A percentile compares a stretch with the other conserved stretches of the same genome.
phyloP scores from a whole-genome alignment of 1,140 invertebrate species.

The Procambarus clarkii region DNA sequence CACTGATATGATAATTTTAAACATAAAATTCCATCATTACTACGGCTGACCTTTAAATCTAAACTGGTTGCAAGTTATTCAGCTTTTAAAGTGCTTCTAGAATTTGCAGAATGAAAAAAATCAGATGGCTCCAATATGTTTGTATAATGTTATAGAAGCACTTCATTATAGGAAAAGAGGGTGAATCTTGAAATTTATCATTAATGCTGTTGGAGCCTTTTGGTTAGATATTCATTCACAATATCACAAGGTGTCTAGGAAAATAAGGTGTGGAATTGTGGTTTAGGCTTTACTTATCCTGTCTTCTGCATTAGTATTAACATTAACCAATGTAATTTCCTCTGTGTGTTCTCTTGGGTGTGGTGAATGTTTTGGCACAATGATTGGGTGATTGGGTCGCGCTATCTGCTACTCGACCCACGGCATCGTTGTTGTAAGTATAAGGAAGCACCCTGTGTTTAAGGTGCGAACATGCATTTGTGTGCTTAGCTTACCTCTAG shows the following conservation, averaged over 20 bases:
- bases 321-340: slow-evolving; percentile 49
- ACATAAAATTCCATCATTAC: background rate
- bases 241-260: background rate
- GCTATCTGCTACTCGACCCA: slow-evolving; percentile 26
- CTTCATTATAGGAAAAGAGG: background rate
- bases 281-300: slow-evolving; percentile 12
- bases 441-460: background rate
- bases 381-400: slow-evolving; percentile 43
- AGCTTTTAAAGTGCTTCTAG: background rate
- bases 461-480: background rate
- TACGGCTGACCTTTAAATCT: background rate
- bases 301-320: slow-evolving; percentile 7
- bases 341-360: slow-evolving; percentile 55
- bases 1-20: background rate
- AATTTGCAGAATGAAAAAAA: background rate
- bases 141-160: background rate
- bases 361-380: slow-evolving; percentile 41
- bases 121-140: background rate
- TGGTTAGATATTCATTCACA: background rate
- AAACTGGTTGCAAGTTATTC: background rate
- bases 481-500: slow-evolving; percentile 35
- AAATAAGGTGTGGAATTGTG: background rate
- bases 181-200: background rate
- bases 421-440: slow-evolving; percentile 46
- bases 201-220: background rate